phyloP scores from a whole-genome alignment of 2,888 invertebrate species.

The Tipula lateralis region DNA sequence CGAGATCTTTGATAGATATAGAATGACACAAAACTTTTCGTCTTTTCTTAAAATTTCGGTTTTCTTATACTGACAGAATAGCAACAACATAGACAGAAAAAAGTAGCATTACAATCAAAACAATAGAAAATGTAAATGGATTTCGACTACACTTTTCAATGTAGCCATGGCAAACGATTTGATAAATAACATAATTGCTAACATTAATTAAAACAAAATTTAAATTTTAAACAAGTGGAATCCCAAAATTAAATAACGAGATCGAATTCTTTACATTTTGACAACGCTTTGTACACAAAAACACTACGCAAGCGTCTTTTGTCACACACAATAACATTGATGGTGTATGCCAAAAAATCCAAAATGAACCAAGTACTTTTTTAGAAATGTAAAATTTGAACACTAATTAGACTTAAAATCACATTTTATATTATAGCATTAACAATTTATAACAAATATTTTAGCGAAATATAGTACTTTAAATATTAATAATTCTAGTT shows the following conservation, averaged over 20 bases:
- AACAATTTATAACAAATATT: neutral
- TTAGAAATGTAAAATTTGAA: neutral
- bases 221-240: neutral
- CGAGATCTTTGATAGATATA: neutral
- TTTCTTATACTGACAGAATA: neutral
- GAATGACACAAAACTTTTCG: neutral
- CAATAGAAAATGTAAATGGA: neutral
- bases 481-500: neutral
- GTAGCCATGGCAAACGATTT: neutral
- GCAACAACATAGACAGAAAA: neutral
- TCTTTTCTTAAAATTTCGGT: neutral
- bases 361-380: neutral
- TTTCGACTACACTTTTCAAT: neutral
- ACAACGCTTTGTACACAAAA: slow-evolving; percentile 33
- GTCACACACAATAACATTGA: slow-evolving; percentile 20
- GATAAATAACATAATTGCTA: neutral
- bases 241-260: neutral
- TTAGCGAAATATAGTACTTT: neutral
- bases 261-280: slow-evolving; percentile 28
- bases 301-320: slow-evolving; percentile 32
- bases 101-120: neutral
- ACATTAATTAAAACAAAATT: neutral
- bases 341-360: slow-evolving; percentile 27
- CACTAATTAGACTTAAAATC: neutral
- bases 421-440: neutral